Base-by-base conservation (phyloP, 2,113 vertebrate species). In the Pterophyllum scalare region DNA sequence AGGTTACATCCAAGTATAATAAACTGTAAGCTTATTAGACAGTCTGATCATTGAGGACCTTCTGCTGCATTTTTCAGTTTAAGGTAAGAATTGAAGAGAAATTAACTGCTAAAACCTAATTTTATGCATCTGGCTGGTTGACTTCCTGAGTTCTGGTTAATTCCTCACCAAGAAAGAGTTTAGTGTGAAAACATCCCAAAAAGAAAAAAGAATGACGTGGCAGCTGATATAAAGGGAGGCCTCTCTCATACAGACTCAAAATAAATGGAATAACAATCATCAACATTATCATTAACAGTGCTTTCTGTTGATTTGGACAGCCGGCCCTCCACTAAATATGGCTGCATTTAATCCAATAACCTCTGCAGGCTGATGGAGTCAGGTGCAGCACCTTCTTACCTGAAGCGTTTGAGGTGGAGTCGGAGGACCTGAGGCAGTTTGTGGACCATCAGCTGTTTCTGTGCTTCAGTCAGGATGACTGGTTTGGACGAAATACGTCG, bases 401-500 rank as follows among this genome's bases (percentile, higher is more conserved):
- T 97, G 97, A 99, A 99, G 90, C 98, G 97, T 95, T 99, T 99
- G 93, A 99, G 98, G 97, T 99, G 98, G 87, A 99, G 97, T 87
- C 98, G 96, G 91, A 99, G 96, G 93, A 99, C 98, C 96, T 99
- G 98, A 97, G 98, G 98, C 97, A 99, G 97, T 93, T 98, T 97
- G 95, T 97, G 98, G 93, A 99, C 97, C 97, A 98, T 98, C 93
- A 99, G 96, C 96, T 98, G 98, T 94, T 99, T 99, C 80, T 97
- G 97, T 86, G 98, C 98, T 96, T 99, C 96, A 7, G 98, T 98
- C 94, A 99, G 95, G 93, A 97, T 94, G 83, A 98, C 95, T 13
- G 97, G 97, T 93, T 98, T 99, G 11, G 97, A 97, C 83, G 96
- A 97, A 72, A 96, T 96, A 82, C 98, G 97, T n/a, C 98, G 96